These are phyloP conservation scores for Brachionus angularis DNA, from an alignment of 1,140 invertebrate genomes.

Conservation along the genomic window DNA sequence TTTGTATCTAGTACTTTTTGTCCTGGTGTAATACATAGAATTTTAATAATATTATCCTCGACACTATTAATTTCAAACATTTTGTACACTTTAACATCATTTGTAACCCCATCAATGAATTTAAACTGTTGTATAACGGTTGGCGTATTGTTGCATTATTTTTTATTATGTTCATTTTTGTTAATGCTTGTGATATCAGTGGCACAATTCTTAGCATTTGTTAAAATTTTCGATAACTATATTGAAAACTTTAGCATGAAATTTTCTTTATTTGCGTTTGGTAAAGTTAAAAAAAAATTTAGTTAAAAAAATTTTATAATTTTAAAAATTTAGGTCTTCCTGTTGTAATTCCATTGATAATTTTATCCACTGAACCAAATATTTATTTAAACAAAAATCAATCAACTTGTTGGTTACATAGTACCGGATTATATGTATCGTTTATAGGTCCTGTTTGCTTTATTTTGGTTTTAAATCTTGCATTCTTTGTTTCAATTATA, in stretches of 20 bases:
- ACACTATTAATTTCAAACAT: not conserved
- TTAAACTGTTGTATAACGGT: constrained; percentile 2
- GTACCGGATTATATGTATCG: not conserved
- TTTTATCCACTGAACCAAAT: constrained; percentile 2
- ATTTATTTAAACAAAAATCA: not conserved
- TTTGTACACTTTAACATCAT: constrained; percentile 2
- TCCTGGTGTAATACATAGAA: not conserved
- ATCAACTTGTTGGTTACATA: constrained; percentile 18
- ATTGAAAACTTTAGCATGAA: not conserved
- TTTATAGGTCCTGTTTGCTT: not conserved
- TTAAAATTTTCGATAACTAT: not conserved
- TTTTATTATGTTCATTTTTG: constrained; percentile 10
- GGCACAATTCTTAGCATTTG: not conserved
- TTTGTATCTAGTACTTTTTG: not conserved
- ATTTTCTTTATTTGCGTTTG: not conserved
- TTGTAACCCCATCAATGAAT: not conserved
- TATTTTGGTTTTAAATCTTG: not conserved
- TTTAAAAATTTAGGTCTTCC: not conserved
- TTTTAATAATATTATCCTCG: not conserved
- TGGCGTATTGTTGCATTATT: constrained; percentile 22
- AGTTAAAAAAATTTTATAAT: not conserved
- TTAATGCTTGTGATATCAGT: not conserved
- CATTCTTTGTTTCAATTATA: constrained; percentile 21
- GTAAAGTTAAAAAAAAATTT: not conserved
- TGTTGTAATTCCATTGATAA: not conserved